These are phyloP conservation scores for Holothuria leucospilota DNA, from an alignment of 53 echinoderm and acorn worm genomes.

Conservation along the genomic window DNA sequence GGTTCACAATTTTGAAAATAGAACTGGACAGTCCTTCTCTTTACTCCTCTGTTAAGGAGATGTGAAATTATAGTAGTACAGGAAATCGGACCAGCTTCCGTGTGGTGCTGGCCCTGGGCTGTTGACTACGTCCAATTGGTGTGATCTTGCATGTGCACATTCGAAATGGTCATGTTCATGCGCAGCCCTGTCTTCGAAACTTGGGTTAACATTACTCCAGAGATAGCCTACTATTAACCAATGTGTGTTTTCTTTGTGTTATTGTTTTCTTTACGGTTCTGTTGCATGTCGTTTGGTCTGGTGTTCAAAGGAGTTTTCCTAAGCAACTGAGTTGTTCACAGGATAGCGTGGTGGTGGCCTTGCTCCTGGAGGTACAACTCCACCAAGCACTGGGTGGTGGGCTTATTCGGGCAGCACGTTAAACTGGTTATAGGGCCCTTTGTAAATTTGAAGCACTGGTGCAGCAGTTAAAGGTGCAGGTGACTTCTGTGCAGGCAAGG, in stretches of 20 bases:
- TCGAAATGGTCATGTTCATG: not conserved
- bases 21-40: not conserved
- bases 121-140: not conserved
- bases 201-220: no score
- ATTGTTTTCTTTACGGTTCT: no score
- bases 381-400: not conserved
- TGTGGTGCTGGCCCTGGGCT: constrained; percentile 9
- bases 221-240: no score
- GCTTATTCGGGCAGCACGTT: not conserved
- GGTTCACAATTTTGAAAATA: not conserved
- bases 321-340: not conserved
- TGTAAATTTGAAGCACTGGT: no score
- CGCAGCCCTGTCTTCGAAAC: not conserved
- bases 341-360: not conserved
- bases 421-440: no score
- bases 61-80: not conserved
- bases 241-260: no score
- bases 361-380: constrained; percentile 7
- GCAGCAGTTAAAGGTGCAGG: no score
- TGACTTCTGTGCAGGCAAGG: no score
- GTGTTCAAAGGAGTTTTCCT: no score
- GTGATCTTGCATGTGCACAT: not conserved
- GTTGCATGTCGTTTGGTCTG: no score
- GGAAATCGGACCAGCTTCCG: not conserved
- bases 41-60: no score